Evolutionary conservation across 2,888 invertebrate species (phyloP).

Genomic region (Nipponacmea schrenckii): DNA sequence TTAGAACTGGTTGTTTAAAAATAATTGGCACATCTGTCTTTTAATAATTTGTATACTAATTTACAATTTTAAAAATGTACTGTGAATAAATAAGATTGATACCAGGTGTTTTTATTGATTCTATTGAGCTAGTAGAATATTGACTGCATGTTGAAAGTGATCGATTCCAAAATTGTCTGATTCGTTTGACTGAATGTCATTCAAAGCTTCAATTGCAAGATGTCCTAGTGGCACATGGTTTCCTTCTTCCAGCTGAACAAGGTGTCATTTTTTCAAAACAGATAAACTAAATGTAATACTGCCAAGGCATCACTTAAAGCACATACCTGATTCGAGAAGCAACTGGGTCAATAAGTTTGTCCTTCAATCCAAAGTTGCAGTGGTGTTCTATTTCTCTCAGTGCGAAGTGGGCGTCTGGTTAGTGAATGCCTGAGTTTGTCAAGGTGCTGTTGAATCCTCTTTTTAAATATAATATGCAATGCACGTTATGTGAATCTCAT

Average conservation of each 20-base stretch:
- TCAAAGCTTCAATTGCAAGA: not conserved
- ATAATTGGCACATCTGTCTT: no score
- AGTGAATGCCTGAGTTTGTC: constrained; percentile 16
- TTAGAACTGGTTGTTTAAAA: no score
- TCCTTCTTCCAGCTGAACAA: no score
- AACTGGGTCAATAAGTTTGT: not conserved
- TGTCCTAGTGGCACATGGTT: not conserved
- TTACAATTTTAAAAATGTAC: no score
- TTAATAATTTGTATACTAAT: no score
- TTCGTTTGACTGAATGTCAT: not conserved
- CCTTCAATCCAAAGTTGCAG: not conserved
- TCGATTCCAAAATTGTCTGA: not conserved
- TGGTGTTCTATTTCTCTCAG: constrained; percentile 19
- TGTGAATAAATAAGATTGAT: no score
- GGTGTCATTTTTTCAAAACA: no score
- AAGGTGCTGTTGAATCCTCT: constrained; percentile 17
- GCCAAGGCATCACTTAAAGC: no score
- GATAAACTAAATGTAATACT: no score
- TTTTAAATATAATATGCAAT: constrained; percentile 21
- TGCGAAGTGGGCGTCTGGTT: constrained; percentile 24
- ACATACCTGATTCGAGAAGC: constrained; percentile 3
- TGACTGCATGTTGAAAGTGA: not conserved
- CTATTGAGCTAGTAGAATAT: no score
- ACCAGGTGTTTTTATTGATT: no score
- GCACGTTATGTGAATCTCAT: constrained; percentile 18